A percentile compares a stretch with the other conserved stretches of the same genome.
phyloP scores from a whole-genome alignment of 2,113 vertebrate genomes.

The Pitta sordida region DNA sequence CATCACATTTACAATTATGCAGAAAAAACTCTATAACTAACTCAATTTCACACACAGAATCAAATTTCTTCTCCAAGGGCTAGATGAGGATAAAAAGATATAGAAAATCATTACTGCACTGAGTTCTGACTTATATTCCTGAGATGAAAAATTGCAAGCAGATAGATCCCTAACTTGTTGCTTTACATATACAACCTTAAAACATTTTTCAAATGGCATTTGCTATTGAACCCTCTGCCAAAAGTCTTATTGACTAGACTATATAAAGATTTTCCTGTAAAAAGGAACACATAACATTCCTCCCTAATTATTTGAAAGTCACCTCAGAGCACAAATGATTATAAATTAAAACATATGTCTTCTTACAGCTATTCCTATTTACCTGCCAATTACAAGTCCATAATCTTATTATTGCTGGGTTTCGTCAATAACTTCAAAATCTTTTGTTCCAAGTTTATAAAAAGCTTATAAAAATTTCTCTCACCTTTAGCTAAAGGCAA shows the following conservation, averaged over 20 bases:
- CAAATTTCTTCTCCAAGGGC: too few relatives aligned
- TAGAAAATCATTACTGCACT: not conserved
- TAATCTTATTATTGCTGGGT: not conserved
- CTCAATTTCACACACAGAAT: too few relatives aligned
- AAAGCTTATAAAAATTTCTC: not conserved
- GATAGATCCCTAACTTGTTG: not conserved
- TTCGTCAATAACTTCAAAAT: not conserved
- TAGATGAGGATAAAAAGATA: too few relatives aligned
- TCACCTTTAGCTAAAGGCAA: not conserved
- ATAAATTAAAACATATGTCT: conserved; percentile 14
- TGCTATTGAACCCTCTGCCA: not conserved
- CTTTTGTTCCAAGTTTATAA: not conserved
- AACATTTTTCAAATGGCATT: not conserved
- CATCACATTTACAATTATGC: not conserved
- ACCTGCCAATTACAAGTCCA: not conserved
- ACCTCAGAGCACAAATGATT: not conserved
- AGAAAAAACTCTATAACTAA: not conserved
- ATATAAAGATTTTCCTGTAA: not conserved
- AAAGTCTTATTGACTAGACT: not conserved
- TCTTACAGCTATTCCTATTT: not conserved
- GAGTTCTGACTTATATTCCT: not conserved
- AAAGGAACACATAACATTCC: not conserved
- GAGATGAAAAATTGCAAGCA: not conserved
- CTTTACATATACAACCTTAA: conserved; percentile 7
- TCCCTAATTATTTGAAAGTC: not conserved